Evolutionary conservation across 1,140 invertebrate genomes (phyloP), one percentile per base, ranked within the genome.

Genomic region (Bombus difficillimus): DNA sequence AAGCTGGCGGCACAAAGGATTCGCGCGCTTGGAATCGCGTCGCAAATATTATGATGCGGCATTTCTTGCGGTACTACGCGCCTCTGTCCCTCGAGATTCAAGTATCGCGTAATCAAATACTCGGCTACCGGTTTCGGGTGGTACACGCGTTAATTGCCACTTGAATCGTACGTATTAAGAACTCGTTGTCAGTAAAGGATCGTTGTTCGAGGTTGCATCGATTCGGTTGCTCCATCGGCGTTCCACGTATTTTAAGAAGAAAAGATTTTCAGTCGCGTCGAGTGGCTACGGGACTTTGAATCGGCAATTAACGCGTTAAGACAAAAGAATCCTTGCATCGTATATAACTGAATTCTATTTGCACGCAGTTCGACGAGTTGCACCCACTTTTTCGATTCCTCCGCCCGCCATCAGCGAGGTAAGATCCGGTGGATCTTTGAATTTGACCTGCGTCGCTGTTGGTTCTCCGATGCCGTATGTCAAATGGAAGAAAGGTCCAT

Each of bases 391-490:
- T 95, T 98, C 99, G 8, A 98, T 98, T 68, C 98, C 97, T 66
- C 98, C 99, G 32, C 97, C 98, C 43, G 93, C 96, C 18, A 93
- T 97, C 37, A 97, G 97, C 77, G 98, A 99, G 93, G 98, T 99
- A 43, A 98, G 98, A 97, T 96, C 98, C 28, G 98, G 98, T 13
- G 97, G 97, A 1, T 97, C 97, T 91, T 95, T 99, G 72, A 99
- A 99, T 94, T 95, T 99, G 72, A 99, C 98, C 66, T 99, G 99
- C 94, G 98, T 99, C 25, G 99, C 99, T 28, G 97, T 98, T 13
- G 99, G 99, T 1, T 98, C 99, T 0, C 99, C 99, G 0, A 99
- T 99, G 98, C 99, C 99, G 1, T 97, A 97, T 91, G 98, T 99
- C 73, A 99, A 98, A 95, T 99, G 99, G 99, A 97, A 98, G 83